Evolutionary conservation across 2,113 vertebrate genomes (phyloP), one percentile per base, ranked within the genome.

Genomic region (Cephalopterus ornatus): DNA sequence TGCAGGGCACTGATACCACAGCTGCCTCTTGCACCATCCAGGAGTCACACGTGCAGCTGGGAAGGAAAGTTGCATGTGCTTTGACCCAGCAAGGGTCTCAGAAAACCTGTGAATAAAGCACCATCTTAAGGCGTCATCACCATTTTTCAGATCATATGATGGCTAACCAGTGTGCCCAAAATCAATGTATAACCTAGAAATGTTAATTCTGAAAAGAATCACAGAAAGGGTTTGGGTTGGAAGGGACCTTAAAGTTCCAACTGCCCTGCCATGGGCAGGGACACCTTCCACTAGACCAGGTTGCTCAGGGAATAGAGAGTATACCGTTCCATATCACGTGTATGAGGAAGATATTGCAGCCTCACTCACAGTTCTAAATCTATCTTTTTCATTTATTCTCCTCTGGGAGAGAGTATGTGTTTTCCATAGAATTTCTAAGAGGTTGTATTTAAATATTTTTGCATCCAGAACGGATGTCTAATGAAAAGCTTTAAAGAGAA

Each of bases 401-500:
- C 37, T 89, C 46, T 50, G 20, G 30, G 41, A 86, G 14, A 91
- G 8, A 80, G 41, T 20, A 49, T 71, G 44, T 59, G 39, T 14
- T 62, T 77, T 84, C 50, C 44, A 35, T 39, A 63, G 55, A 70
- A 87, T 70, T 88, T 85, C 85, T 33, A 66, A 72, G 70, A 72
- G n/a, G 26, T 42, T 67, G 35, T 55, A 89, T 76, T 65, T 16
- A 71, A 89, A 50, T 84, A 71, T 58, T 89, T 91, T 66, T 84
- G 41, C 65, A n/a, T n/a, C 42, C n/a, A 71, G 39, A 91, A 66
- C 2, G 4, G 59, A 78, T 91, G 27, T 21, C 56, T 94, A 89
- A 92, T 78, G 80, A 96, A 92, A 89, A 94, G 65, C 73, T 87
- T 85, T 35, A 72, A 76, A 91, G 44, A 73, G 63, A 89, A 91